These are phyloP conservation scores for Lipotes vexillifer DNA, from an alignment of 2,113 vertebrate species.

Conservation along the genomic window DNA sequence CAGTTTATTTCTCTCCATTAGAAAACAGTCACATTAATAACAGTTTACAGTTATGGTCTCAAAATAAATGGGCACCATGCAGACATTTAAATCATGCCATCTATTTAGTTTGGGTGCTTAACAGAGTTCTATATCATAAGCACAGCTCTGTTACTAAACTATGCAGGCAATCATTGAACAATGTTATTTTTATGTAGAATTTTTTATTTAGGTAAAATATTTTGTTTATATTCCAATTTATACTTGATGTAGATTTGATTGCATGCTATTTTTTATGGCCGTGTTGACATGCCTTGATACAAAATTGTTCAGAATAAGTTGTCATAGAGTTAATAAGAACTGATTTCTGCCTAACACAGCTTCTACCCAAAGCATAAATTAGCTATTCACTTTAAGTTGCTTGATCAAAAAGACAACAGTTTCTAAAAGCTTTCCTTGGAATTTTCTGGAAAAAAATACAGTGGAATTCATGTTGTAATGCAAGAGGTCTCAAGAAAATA, in stretches of 20 bases:
- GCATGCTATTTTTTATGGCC: background rate
- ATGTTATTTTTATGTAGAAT: background rate
- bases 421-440: background rate
- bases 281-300: background rate
- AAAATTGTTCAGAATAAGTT: background rate
- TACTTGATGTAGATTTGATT: background rate
- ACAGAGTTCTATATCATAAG: background rate
- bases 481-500: background rate
- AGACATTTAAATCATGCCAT: background rate
- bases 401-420: background rate
- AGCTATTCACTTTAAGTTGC: background rate
- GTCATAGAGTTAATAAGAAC: background rate
- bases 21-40: background rate
- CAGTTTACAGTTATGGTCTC: background rate
- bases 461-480: background rate
- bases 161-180: background rate
- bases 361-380: background rate
- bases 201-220: background rate
- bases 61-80: background rate
- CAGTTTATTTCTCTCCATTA: background rate
- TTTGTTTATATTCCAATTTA: background rate
- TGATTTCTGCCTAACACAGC: background rate
- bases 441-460: background rate
- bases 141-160: background rate
- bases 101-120: background rate